phyloP scores from a whole-genome alignment of 2,113 vertebrate genomes.

The Geococcyx californianus region DNA sequence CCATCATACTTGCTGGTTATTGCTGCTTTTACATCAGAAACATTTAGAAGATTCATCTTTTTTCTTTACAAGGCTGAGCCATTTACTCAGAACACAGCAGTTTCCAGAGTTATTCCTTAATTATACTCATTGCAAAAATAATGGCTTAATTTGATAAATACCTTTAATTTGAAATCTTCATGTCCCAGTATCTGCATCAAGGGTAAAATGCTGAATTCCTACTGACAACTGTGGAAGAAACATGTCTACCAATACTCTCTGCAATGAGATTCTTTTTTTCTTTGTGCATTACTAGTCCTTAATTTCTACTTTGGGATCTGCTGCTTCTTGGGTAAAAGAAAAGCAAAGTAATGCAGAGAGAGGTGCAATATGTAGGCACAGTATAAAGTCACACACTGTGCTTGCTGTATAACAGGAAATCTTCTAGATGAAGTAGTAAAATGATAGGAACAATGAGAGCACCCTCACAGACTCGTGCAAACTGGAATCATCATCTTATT shows the following conservation, averaged over 20 bases:
- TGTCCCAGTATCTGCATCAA: not conserved
- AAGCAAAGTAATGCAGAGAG: not conserved
- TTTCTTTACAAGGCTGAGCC: not conserved
- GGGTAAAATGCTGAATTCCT: conserved; percentile 8
- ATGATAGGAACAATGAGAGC: not conserved
- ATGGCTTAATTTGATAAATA: conserved; percentile 42
- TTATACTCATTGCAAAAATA: not conserved
- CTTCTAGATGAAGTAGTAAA: not conserved
- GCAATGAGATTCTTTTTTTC: not conserved
- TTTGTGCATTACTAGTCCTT: not conserved
- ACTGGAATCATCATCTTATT: not conserved
- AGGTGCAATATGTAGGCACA: not conserved
- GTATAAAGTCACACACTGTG: not conserved
- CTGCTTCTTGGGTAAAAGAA: not conserved
- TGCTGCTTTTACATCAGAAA: conserved; percentile 9
- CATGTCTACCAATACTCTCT: not conserved
- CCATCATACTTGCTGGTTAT: not conserved
- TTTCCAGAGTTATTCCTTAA: conserved; percentile 34
- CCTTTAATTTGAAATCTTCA: conserved; percentile 36
- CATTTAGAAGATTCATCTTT: not conserved
- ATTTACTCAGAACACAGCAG: not conserved
- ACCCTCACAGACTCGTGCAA: not conserved
- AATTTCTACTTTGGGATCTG: not conserved
- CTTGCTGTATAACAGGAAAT: not conserved
- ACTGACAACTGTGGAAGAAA: not conserved